phyloP scores from a whole-genome alignment of 1,140 invertebrate genomes.

The Magallana ariakensis region DNA sequence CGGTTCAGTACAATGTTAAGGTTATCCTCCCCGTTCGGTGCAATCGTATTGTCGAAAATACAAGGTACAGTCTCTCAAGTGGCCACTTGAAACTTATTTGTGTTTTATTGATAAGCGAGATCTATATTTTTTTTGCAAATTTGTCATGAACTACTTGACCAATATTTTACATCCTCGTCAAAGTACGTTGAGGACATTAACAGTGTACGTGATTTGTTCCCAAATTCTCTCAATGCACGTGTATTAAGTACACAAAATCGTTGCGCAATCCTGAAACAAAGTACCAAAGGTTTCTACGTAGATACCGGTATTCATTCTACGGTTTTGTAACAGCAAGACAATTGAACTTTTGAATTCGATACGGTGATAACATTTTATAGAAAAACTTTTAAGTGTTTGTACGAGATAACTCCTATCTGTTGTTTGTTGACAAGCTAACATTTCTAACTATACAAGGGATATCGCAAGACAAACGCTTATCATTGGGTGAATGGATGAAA shows the following conservation, averaged over 20 bases:
- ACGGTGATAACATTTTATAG: slow-evolving; percentile 20
- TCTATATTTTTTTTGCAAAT: background rate
- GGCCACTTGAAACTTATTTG: background rate
- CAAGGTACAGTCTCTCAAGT: background rate
- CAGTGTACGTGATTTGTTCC: background rate
- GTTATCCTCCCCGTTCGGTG: background rate
- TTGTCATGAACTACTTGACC: background rate
- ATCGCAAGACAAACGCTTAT: background rate
- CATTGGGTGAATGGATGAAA: background rate
- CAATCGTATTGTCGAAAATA: background rate
- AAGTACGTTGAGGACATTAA: background rate
- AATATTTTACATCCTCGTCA: slow-evolving; percentile 7
- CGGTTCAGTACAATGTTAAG: background rate
- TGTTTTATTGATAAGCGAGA: slow-evolving; percentile 4
- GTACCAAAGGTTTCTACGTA: background rate
- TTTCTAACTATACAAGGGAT: background rate
- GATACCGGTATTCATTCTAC: background rate
- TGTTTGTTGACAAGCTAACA: background rate
- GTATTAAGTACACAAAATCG: too few species aligned
- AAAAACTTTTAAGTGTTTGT: slow-evolving; percentile 20
- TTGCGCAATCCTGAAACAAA: slow-evolving; percentile 12
- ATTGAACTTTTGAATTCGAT: slow-evolving; percentile 9
- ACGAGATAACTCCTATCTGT: slow-evolving; percentile 1
- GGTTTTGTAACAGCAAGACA: slow-evolving; percentile 14
- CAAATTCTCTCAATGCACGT: too few species aligned